These are phyloP conservation scores for Chirona hameri DNA, from an alignment of 2,888 invertebrate genomes.

Conservation along the genomic window DNA sequence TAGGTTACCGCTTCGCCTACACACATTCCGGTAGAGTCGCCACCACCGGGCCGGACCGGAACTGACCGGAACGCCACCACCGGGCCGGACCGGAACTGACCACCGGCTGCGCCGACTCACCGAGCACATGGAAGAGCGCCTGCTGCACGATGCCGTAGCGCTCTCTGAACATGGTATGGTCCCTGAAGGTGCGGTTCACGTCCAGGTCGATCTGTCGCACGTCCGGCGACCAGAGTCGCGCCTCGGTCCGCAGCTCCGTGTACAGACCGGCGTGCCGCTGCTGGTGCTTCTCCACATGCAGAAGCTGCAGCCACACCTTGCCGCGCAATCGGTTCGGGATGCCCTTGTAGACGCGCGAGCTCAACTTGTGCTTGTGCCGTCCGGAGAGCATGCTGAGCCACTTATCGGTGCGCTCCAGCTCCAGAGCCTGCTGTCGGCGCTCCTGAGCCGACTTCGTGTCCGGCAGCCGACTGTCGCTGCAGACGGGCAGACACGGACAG, in stretches of 20 bases:
- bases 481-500: constrained; percentile 36
- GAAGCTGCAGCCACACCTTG: constrained; percentile 73
- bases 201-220: constrained; percentile 98
- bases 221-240: constrained; percentile 91
- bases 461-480: constrained; percentile 72
- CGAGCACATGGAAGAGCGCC: constrained; percentile 91
- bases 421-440: constrained; percentile 71
- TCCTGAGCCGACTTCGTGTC: constrained; percentile 69
- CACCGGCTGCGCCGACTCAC: constrained; percentile 45
- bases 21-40: too few relatives aligned
- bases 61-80: neutral
- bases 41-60: too few relatives aligned
- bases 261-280: constrained; percentile 75
- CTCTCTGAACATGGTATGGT: constrained; percentile 83
- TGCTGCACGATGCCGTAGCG: constrained; percentile 94
- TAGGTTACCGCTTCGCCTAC: too few relatives aligned
- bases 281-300: constrained; percentile 74
- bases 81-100: neutral
- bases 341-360: constrained; percentile 89
- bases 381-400: constrained; percentile 92
- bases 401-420: constrained; percentile 87
- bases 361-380: constrained; percentile 63
- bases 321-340: constrained; percentile 66
- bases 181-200: constrained; percentile 97
- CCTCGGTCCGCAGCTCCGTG: constrained; percentile 79